Evolutionary conservation across 2,888 invertebrate genomes (phyloP).

Genomic region (Chymomyza amoena): DNA sequence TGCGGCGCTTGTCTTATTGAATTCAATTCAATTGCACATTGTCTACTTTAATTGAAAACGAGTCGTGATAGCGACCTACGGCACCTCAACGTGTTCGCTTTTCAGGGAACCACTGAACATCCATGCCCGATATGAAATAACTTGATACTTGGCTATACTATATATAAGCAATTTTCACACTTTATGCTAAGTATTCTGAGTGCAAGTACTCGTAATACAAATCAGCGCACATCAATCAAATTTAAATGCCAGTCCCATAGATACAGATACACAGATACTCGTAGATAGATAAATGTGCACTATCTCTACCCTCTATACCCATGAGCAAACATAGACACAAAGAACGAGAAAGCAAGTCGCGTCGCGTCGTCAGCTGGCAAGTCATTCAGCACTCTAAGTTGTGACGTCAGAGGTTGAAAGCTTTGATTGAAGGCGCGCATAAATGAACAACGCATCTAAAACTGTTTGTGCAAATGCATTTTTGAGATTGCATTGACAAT

Average conservation of each 20-base stretch:
- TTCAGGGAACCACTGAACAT: neutral
- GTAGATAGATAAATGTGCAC: neutral
- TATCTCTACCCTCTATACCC: neutral
- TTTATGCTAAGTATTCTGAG: constrained; percentile 37
- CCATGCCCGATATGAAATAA: neutral
- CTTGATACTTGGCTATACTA: neutral
- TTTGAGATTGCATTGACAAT: constrained; percentile 54
- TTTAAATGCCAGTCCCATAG: constrained; percentile 19
- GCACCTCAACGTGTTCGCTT: neutral
- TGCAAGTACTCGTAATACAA: constrained; percentile 8
- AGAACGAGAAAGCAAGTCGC: constrained; percentile 2
- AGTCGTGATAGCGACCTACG: neutral
- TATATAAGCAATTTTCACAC: constrained; percentile 42
- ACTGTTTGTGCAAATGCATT: constrained; percentile 40
- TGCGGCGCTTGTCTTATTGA: constrained; percentile 24
- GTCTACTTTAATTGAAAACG: constrained; percentile 1
- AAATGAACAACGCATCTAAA: constrained; percentile 49
- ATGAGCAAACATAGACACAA: neutral
- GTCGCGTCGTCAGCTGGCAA: constrained; percentile 21
- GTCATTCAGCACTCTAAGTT: neutral
- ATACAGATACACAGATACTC: neutral
- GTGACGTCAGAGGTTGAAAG: constrained; percentile 46
- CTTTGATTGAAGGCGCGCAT: constrained; percentile 56
- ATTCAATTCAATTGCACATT: constrained; percentile 1
- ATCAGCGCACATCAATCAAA: constrained; percentile 47